phyloP scores from a whole-genome alignment of 2,888 invertebrate genomes.

The Silvanus unidentatus region DNA sequence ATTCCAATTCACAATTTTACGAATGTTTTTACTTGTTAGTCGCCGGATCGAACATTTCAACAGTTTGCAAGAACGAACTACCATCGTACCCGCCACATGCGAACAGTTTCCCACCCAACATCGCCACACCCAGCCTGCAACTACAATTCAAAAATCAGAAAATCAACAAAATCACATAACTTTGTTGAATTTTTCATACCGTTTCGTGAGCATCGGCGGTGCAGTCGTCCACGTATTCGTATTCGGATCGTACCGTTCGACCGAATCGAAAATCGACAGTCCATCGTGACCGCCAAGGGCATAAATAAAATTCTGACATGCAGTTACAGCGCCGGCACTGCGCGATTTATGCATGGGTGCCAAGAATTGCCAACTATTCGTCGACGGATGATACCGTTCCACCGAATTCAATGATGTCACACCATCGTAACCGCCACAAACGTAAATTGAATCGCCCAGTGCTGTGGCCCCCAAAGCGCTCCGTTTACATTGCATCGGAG shows the following conservation, averaged over 20 bases:
- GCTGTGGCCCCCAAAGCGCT: slow-evolving; percentile 79
- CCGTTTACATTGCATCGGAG: slow-evolving; percentile 73
- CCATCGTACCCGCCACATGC: slow-evolving; percentile 85
- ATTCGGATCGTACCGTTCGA: slow-evolving; percentile 73
- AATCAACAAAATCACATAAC: slow-evolving; percentile 4
- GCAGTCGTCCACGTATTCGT: slow-evolving; percentile 68
- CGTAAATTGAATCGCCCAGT: slow-evolving; percentile 72
- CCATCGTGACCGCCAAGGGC: slow-evolving; percentile 86
- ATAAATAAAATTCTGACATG: slow-evolving; percentile 53
- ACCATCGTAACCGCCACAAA: slow-evolving; percentile 82
- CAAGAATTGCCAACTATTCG: slow-evolving; percentile 67
- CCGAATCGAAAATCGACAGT: slow-evolving; percentile 78
- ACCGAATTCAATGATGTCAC: slow-evolving; percentile 76
- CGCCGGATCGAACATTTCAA: slow-evolving; percentile 73
- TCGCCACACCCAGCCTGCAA: slow-evolving; percentile 77
- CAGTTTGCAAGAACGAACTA: slow-evolving; percentile 71
- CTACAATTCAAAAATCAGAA: slow-evolving; percentile 40
- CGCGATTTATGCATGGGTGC: slow-evolving; percentile 63
- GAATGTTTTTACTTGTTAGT: slow-evolving; percentile 54
- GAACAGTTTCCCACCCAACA: slow-evolving; percentile 74
- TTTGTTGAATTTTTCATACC: slow-evolving; percentile 33
- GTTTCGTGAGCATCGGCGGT: slow-evolving; percentile 71
- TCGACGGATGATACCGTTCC: slow-evolving; percentile 71
- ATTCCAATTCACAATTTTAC: slow-evolving; percentile 4
- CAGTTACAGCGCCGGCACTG: slow-evolving; percentile 45